phyloP scores from a whole-genome alignment of 2,888 invertebrate species.

The Lamellibrachia satsuma region DNA sequence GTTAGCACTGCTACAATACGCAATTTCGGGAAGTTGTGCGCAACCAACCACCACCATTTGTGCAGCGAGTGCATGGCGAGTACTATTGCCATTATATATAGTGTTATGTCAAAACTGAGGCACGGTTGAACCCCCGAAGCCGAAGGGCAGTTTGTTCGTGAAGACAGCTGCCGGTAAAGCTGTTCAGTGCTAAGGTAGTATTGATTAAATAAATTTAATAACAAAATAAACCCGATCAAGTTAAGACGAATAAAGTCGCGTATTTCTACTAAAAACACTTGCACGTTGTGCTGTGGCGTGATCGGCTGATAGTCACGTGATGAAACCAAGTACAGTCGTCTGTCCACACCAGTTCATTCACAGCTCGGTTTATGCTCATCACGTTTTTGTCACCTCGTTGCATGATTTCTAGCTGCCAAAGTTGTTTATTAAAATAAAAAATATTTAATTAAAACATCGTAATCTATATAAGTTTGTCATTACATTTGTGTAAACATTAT shows the following conservation, averaged over 20 bases:
- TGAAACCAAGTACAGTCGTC: slow-evolving; percentile 1
- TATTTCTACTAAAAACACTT: neutral
- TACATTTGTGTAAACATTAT: too few species aligned
- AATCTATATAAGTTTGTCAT: too few species aligned
- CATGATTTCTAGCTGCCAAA: too few species aligned
- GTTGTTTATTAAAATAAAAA: too few species aligned
- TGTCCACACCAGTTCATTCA: neutral
- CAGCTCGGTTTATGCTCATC: neutral
- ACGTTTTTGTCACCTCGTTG: neutral
- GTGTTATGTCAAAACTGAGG: neutral
- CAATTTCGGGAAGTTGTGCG: neutral
- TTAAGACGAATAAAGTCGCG: neutral
- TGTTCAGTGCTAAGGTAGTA: too few species aligned
- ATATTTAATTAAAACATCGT: too few species aligned
- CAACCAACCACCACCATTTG: neutral
- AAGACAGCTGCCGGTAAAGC: too few species aligned
- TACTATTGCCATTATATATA: neutral
- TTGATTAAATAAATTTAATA: too few species aligned
- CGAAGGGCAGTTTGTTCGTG: too few species aligned
- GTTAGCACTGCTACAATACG: neutral
- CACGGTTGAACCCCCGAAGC: neutral
- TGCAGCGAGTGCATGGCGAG: neutral
- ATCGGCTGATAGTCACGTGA: slow-evolving; percentile 17
- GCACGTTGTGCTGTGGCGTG: neutral
- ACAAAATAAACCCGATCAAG: too few species aligned